Base-by-base conservation (phyloP, 2,113 vertebrate genomes). In the Cairina moschata region DNA sequence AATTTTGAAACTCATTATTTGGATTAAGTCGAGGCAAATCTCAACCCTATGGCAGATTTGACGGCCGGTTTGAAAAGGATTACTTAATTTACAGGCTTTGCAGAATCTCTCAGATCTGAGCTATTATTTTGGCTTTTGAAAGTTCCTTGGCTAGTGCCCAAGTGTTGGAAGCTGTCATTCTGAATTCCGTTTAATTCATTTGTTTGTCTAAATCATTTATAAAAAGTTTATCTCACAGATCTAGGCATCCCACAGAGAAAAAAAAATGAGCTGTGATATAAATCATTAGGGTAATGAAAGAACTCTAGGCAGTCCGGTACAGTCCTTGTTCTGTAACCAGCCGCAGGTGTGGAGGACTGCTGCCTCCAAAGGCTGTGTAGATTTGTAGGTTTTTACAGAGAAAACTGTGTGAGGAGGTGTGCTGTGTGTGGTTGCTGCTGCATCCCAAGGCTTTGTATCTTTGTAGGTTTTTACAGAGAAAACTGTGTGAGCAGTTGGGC, bases 81-180 rank as follows among this genome's bases (percentile, higher is more conserved):
- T 86, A 86, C 62, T 95, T 94, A 88, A 97, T 97, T 93, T 93
- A 85, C 67, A 86, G 79, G 54, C 93, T 92, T 95, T 87, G 72
- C 80, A 72, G 83, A 78, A 80, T 83, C 62, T 85, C 76, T 96
- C 91, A 92, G 83, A 86, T 93, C 86, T 86, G 36, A 81, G 91
- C 78, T 92, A 93, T 95, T 96, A 89, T 93, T 96, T 92, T 92
- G 88, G 74, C 83, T 94, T 96, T 91, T 91, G 86, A 75, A 91
- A 95, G 48, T 46, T 97, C 82, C 83, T 94, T 97, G 96, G 93
- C 92, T 1, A 68, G 40, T 29, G 3, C n/a, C 86, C 95, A 94
- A 66, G 52, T 32, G 18, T 83, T 55, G 48, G 78, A 68, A 96
- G 73, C 89, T 90, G 87, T 91, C 85, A 84, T 48, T 95, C 52